Percentiles rank a stretch among this genome's conserved stretches.
Evolutionary conservation across 37 sponge, comb jelly and placozoan species (phyloP).

Genomic region (Bolinopsis microptera): DNA sequence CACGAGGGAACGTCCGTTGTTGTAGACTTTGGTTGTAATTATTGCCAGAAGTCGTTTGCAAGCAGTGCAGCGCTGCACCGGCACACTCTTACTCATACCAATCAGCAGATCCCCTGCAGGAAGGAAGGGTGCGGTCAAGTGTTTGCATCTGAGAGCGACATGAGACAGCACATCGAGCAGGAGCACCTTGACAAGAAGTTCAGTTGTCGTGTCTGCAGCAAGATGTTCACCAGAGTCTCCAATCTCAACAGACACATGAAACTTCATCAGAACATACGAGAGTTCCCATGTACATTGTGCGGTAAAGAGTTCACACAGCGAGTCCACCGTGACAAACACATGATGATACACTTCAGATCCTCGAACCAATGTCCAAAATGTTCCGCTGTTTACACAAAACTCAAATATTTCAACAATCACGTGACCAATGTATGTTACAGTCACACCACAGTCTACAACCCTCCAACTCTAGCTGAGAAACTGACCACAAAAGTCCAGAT

Average conservation of each 20-base stretch:
- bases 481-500: too few relatives aligned
- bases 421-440: conserved; percentile 22
- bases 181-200: conserved; percentile 41
- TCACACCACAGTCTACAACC: conserved; percentile 19
- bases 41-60: neutral
- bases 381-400: conserved; percentile 4
- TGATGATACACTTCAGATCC: conserved; percentile 56
- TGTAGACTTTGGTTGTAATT: neutral
- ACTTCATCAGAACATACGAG: conserved; percentile 32
- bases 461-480: conserved; percentile 5
- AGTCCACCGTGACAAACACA: conserved; percentile 45
- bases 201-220: neutral
- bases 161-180: conserved; percentile 25
- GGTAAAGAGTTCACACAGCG: conserved; percentile 61
- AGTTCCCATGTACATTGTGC: conserved; percentile 31
- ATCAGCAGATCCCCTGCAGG: neutral
- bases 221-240: conserved; percentile 36
- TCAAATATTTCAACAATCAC: conserved; percentile 41
- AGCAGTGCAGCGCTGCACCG: conserved; percentile 27
- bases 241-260: conserved; percentile 58
- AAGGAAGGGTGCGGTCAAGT: neutral
- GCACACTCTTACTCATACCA: conserved; percentile 20
- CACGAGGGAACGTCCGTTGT: neutral
- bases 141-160: conserved; percentile 20
- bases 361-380: conserved; percentile 48